phyloP scores from a whole-genome alignment of 2,888 invertebrate species.

The Matsumyia berberina region DNA sequence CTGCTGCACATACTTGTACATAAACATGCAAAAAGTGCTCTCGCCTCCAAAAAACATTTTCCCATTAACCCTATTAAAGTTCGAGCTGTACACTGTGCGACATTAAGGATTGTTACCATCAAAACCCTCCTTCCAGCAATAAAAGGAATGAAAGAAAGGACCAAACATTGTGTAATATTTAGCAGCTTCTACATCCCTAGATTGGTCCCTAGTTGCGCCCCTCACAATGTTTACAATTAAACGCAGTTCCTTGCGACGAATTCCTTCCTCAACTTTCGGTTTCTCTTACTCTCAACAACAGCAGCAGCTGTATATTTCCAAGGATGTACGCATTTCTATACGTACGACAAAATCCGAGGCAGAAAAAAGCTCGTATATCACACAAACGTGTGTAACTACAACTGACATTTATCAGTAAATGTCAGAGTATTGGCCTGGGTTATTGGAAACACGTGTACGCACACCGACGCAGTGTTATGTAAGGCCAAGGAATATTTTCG shows the following conservation, averaged over 20 bases:
- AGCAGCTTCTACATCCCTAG: constrained; percentile 22
- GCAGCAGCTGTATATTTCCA: background rate
- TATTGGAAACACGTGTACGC: constrained; percentile 61
- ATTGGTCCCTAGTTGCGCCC: constrained; percentile 17
- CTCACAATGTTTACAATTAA: constrained; percentile 35
- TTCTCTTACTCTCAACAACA: background rate
- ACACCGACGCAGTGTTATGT: constrained; percentile 54
- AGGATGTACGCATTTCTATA: constrained; percentile 21
- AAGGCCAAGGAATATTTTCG: constrained; percentile 35
- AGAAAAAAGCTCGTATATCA: constrained; percentile 52
- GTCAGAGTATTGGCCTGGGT: constrained; percentile 20
- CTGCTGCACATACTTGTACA: constrained; percentile 3
- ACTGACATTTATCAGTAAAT: constrained; percentile 24
- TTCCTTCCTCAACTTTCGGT: constrained; percentile 19
- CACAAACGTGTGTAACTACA: constrained; percentile 22
- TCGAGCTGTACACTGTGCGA: constrained; percentile 19
- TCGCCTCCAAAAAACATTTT: constrained; percentile 18
- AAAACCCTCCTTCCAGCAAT: background rate
- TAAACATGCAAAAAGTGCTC: background rate
- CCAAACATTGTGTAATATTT: constrained; percentile 31
- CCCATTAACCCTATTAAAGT: constrained; percentile 58
- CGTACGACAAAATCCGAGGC: background rate
- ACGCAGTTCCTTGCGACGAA: constrained; percentile 34
- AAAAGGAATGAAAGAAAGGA: constrained; percentile 3
- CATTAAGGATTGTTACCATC: constrained; percentile 17